Percentiles rank a stretch among this genome's conserved stretches.
These are phyloP conservation scores for Meloidogyne chitwoodi DNA, from an alignment of 1,140 invertebrate species.

Conservation along the genomic window DNA sequence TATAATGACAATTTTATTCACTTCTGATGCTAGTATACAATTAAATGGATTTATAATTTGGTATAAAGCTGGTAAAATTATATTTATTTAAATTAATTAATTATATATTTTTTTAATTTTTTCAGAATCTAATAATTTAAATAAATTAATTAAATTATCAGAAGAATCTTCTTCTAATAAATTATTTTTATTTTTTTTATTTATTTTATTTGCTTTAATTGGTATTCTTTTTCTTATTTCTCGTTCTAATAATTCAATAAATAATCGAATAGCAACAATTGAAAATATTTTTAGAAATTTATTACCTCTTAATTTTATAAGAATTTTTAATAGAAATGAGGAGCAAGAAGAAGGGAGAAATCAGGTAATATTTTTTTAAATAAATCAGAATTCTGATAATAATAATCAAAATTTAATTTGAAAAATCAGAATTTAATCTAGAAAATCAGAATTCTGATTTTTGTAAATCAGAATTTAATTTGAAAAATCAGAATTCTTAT, in stretches of 20 bases:
- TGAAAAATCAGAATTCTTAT: too few species aligned
- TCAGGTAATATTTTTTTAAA: background rate
- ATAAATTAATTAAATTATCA: too few species aligned
- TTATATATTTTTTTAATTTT: background rate
- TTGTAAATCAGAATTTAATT: too few species aligned
- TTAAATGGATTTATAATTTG: conserved; percentile 21
- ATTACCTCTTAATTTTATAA: background rate
- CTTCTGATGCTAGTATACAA: conserved; percentile 17
- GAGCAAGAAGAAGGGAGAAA: background rate
- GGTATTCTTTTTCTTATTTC: background rate
- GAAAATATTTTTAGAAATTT: background rate
- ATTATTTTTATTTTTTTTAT: background rate
- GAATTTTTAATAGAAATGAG: background rate
- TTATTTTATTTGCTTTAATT: background rate
- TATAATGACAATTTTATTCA: conserved; percentile 28
- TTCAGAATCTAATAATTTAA: too few species aligned
- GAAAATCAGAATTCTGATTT: too few species aligned
- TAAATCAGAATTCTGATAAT: too few species aligned
- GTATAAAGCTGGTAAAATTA: conserved; percentile 28
- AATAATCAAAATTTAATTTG: too few species aligned
- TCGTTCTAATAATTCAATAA: background rate
- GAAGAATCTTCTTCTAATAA: background rate
- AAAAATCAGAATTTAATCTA: too few species aligned
- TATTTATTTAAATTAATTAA: too few species aligned
- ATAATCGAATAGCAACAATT: background rate